Evolutionary conservation across 2,113 vertebrate species (phyloP), one percentile per base, ranked within the genome.

Genomic region (Eubucco bourcierii): DNA sequence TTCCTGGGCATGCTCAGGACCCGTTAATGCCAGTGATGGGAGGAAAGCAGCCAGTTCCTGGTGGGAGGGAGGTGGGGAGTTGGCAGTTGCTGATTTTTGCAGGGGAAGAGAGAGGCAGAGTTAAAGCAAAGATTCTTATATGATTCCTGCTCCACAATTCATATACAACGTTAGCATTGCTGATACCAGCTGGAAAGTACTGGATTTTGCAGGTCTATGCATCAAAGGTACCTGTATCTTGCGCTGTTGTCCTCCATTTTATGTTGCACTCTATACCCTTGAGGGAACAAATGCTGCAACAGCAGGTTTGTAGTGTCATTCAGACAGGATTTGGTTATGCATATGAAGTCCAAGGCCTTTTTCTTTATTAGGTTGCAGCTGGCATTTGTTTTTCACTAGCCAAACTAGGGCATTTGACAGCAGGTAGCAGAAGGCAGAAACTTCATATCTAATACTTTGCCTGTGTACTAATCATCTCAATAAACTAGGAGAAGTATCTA

Each of bases 331-430:
- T 94, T 61, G 53, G 87, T 91, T 91, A 81, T 66, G 65, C 46
- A 33, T 95, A 60, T 29, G 1, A 90, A 88, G 63, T 94, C 90
- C 80, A 85, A 88, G 67, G 70, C 73, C 10, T 56, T 65, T 75
- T 83, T 66, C 47, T 67, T 81, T 84, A 78, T 88, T 83, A 91
- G 82, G 70, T 82, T 96, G 81, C 90, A 96, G 82, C 87, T 95
- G 90, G 73, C 61, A 61, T 77, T 75, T 39, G 53, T 72, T 91
- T 90, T 80, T 90, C 60, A 50, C 55, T 77, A 84, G 76, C 70
- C 50, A 66, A 95, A 84, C 83, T 91, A 63, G 93, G 88, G 61
- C 93, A 80, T 91, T 83, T 87, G 66, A 94, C 93, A 94, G 93
- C 94, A 95, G 83, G 91, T 58, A 93, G 31, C 72, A 88, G 84